These are phyloP conservation scores for Crocallis elinguaria DNA, from an alignment of 2,888 invertebrate species.

Conservation along the genomic window DNA sequence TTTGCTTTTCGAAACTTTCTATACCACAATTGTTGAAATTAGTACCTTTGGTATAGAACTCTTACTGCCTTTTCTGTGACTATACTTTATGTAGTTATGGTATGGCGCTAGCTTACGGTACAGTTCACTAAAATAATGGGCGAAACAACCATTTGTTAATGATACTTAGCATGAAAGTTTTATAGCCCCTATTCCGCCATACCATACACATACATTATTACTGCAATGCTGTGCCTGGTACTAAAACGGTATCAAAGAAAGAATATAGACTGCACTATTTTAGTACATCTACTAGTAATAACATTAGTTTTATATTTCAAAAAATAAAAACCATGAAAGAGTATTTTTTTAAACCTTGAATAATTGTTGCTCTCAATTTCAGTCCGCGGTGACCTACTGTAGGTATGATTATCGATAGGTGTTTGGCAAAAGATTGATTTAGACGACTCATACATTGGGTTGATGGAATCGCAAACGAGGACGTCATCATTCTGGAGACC, in stretches of 20 bases:
- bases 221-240: constrained; percentile 1
- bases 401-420: too few relatives aligned
- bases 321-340: too few relatives aligned
- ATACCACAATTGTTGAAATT: background rate
- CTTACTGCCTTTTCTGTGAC: constrained; percentile 3
- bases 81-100: constrained; percentile 36
- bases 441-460: too few relatives aligned
- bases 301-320: background rate
- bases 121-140: constrained; percentile 39
- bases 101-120: constrained; percentile 35
- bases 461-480: too few relatives aligned
- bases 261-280: background rate
- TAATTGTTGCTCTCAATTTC: too few relatives aligned
- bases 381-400: too few relatives aligned
- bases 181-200: constrained; percentile 25
- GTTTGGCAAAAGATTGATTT: too few relatives aligned
- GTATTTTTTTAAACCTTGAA: too few relatives aligned
- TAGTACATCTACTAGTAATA: background rate
- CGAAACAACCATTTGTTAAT: constrained; percentile 33
- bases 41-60: background rate
- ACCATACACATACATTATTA: constrained; percentile 3
- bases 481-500: too few relatives aligned
- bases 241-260: background rate
- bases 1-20: too few relatives aligned
- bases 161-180: constrained; percentile 35